Evolutionary conservation across 2,797 vertebrate genomes (phyloP), one percentile per base, ranked within the genome.

Genomic region (Xerus rutilus): DNA sequence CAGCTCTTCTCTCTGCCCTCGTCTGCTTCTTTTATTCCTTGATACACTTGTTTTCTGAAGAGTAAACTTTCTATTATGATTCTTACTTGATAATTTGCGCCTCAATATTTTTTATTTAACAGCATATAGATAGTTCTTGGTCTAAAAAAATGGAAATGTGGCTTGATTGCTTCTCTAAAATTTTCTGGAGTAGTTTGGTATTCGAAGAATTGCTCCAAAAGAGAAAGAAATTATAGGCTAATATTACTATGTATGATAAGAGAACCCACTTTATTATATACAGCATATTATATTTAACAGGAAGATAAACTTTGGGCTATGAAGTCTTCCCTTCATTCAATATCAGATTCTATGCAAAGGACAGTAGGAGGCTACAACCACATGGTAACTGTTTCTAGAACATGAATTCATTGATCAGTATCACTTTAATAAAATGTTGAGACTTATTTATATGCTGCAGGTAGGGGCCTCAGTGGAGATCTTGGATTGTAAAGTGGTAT

Each of bases 401-500:
- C 4, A 49, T 21, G 45, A 4, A 43, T 9, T 21, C 25, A 9
- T 52, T 86, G 82, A 96, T 95, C 70, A 11, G 15, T 91, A 92
- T 97, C 74, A 84, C 18, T 70, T 86, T 96, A 94, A 96, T 93
- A 81, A 92, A 93, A 76, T 96, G 52, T 90, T 82, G 72, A 83
- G 74, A 74, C 21, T 77, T 47, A 45, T 2, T 86, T 43, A 83
- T 7, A 79, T 70, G 62, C 10, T 89, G 3, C 15, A 91, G 59
- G 69, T 88, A 88, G 43, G 13, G 47, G 5, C 3, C 5, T 78
- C 21, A 32, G 15, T 72, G 47, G 18, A 92, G 91, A 94, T 45
- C 5, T 92, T 23, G 88, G 89, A 95, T 88, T 83, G 83, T 18
- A 15, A 90, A 6, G 9, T 45, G 47, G 45, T 70, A 30, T 13